Percentiles rank a stretch among this genome's conserved stretches.
phyloP scores from a whole-genome alignment of 2,888 invertebrate species.

The Heliconius charithonia region DNA sequence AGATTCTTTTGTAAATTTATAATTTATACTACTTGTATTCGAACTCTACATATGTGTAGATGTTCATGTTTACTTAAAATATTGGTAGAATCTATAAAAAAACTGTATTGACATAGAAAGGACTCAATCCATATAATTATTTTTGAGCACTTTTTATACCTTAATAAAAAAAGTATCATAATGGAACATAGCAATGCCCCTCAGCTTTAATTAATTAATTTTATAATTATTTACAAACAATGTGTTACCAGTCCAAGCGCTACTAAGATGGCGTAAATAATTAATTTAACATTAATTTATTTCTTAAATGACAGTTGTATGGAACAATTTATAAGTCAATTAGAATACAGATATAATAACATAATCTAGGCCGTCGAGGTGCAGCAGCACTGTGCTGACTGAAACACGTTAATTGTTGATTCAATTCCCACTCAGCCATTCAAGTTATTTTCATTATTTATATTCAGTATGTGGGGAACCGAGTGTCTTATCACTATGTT shows the following conservation, averaged over 20 bases:
- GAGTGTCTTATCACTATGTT: too few relatives aligned
- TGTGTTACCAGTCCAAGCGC: background rate
- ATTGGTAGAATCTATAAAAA: too few relatives aligned
- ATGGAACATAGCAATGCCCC: background rate
- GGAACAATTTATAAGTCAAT: too few relatives aligned
- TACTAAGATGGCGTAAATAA: background rate
- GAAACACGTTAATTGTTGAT: too few relatives aligned
- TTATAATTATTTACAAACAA: background rate
- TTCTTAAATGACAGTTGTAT: background rate
- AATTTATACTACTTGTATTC: background rate
- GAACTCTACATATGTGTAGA: background rate
- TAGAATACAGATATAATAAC: too few relatives aligned
- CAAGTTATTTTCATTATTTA: too few relatives aligned
- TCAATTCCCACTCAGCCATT: too few relatives aligned
- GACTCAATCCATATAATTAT: background rate
- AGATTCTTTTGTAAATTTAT: background rate
- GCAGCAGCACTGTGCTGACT: too few relatives aligned
- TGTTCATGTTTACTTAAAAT: too few relatives aligned
- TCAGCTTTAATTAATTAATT: background rate
- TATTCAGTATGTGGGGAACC: too few relatives aligned
- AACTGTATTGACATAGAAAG: background rate
- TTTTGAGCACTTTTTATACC: background rate
- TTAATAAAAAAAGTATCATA: background rate
- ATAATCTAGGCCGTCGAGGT: too few relatives aligned
- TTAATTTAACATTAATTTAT: background rate